Evolutionary conservation across 2,113 vertebrate species (phyloP), one percentile per base, ranked within the genome.

Genomic region (Atherinomorus stipes): DNA sequence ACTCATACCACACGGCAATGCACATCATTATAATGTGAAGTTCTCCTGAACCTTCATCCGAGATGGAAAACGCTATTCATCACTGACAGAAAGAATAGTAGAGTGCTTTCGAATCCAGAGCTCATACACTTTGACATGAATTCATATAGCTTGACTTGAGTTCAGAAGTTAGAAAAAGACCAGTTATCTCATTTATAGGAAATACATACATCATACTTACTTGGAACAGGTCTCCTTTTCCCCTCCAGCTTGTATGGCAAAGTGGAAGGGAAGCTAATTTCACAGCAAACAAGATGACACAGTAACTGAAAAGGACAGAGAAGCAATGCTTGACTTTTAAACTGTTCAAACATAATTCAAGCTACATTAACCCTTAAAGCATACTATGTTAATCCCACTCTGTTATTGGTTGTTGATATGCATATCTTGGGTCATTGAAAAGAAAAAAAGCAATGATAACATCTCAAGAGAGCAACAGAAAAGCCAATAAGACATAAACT

Each of bases 11-110:
- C 26, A 38, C 31, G 63, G 50, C 49, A 68, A 47, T 4, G 25
- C 45, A 75, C 77, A 85, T 67, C 22, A 0, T 53, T 77, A 68
- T 16, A 68, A 0, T 53, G 54, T 42, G 11, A 72, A 67, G 42
- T 67, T 65, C 53, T 56, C 47, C 62, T 13, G 23, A 56, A 60
- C 51, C 47, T 57, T 76, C 40, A 60, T 70, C n/a, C 37, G 66
- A 65, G 54, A 61, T 71, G 76, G 76, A 84, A 80, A 85, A 84
- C 56, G 78, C 80, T 66, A 74, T 80, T 87, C 83, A 86, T 70
- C 23, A 57, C 56, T 87, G 78, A 89, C 77, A 76, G 47, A 42
- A 19, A 73, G 50, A 82, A 81, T 74, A 86, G 72, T 61, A 62
- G 61, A 56, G 59, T 21, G 23, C 54, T 53, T 80, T 83, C 60